Base-by-base conservation (phyloP, 1,140 invertebrate genomes). In the Drosophila nebulosa region DNA sequence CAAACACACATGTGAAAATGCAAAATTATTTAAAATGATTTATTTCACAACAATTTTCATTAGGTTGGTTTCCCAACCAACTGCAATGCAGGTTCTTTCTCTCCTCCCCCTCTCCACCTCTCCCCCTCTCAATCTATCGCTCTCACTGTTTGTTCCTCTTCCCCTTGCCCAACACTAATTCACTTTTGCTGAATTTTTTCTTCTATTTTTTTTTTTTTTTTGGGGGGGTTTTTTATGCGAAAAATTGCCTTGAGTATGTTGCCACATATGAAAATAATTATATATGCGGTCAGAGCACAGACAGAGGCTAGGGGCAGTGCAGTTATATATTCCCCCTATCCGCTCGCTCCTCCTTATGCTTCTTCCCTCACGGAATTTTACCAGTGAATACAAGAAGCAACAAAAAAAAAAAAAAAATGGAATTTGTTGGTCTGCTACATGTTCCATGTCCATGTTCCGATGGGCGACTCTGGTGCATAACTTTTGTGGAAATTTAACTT, bases 31-130 rank as follows among this genome's bases (percentile, higher is more conserved):
- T 86, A 75, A 85, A 85, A 86, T 86, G 83, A 86, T 86, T 86
- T 88, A 86, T 88, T 88, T 88, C 83, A 81, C 78, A 86, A 86
- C 81, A 86, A 78, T 86, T 86, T 86, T 86, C 83, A 86, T 86
- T 86, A 86, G 81, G 67, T 73, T 61, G 66, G 1, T 16, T 55
- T 46, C 9, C 39, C 39, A 55, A 7, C 66, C 69, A 66, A 75
- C 81, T 86, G 81, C 81, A 86, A 63, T 88, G 83, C 83, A 88
- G 83, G 71, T 69, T 71, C 64, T 46, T n/a, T 21, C 14, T 12
- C 4, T 9, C 60, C n/a, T n/a, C n/a, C n/a, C n/a, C n/a, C n/a
- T n/a, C n/a, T n/a, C n/a, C n/a, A n/a, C n/a, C n/a, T 21, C 14
- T 12, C 4, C 6, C 60, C 3, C 14, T 55, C 14, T 7, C n/a